Percentiles rank a stretch among this genome's conserved stretches.
Conservation (phyloP, 2,888 invertebrate genomes). For the Phoronis australis region DNA sequence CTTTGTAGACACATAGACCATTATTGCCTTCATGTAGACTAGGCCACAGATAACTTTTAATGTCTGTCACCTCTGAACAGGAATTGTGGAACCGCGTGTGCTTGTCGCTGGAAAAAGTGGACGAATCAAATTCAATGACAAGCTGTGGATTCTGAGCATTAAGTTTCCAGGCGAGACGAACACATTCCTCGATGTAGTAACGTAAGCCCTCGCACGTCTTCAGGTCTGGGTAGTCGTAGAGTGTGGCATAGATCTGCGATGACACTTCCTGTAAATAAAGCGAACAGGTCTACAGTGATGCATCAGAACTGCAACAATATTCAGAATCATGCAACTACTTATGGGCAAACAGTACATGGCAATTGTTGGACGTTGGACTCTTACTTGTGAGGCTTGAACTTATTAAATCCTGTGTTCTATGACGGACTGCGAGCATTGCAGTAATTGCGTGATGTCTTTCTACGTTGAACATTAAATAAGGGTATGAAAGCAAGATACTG, state of each 20-base stretch:
- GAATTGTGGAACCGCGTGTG: slow-evolving; percentile 76
- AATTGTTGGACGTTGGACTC: too few relatives aligned
- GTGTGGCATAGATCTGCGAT: slow-evolving; percentile 74
- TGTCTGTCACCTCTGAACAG: slow-evolving; percentile 68
- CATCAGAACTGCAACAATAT: too few relatives aligned
- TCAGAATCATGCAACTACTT: too few relatives aligned
- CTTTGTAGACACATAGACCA: slow-evolving; percentile 74
- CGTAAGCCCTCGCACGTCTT: slow-evolving; percentile 71
- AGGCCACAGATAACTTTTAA: slow-evolving; percentile 82
- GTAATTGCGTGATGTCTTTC: too few relatives aligned
- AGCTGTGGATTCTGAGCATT: slow-evolving; percentile 62
- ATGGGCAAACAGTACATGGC: too few relatives aligned
- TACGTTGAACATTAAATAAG: too few relatives aligned
- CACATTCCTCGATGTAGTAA: slow-evolving; percentile 75
- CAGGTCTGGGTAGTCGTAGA: slow-evolving; percentile 89
- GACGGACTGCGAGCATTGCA: too few relatives aligned
- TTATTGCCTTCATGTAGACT: slow-evolving; percentile 67
- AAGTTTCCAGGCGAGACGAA: slow-evolving; percentile 81
- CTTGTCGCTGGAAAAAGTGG: slow-evolving; percentile 66
- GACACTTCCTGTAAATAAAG: slow-evolving; percentile 58
- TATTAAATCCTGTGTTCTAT: too few relatives aligned
- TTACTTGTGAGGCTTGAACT: too few relatives aligned
- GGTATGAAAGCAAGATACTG: too few relatives aligned
- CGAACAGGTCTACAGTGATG: too few relatives aligned
- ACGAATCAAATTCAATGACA: slow-evolving; percentile 57